Base-by-base conservation (phyloP, 2,888 invertebrate species). In the Lasioglossum pauxillum region DNA sequence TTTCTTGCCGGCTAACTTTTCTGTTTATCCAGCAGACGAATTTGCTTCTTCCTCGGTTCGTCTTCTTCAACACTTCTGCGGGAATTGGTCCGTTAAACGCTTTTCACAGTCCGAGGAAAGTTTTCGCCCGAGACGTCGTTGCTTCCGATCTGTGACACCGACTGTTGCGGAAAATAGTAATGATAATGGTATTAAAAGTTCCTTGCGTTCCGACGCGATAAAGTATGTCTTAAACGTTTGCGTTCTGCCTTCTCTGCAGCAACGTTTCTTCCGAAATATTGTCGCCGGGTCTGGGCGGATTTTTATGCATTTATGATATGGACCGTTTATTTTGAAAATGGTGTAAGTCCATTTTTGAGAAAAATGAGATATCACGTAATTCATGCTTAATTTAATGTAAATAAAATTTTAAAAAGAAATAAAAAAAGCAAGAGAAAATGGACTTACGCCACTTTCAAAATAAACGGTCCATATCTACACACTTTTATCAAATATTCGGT, bases 1-100 rank as follows among this genome's bases (percentile, higher is more conserved):
- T 88, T 88, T 78, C 84, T 87, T 82, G 46, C 60, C 64, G 79
- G 41, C 60, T 44, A 77, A 81, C 77, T 82, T 80, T 79, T 83
- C 80, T 73, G 57, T 76, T 60, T 67, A 71, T 41, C 53, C 80
- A 49, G 78, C 79, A 71, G 79, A 84, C 78, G 72, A 87, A 87
- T 85, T 85, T 75, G 49, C 60, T 27, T 38, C 72, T 16, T 35
- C 31, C 44, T n/a, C 44, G n/a, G n/a, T 19, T 46, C 31, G 46
- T 16, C 69, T 35, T 78, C 35, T 41, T 71, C 38, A 64, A n/a
- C 69, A 10, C 75, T 46, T 46, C 38, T 64, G 44, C 60, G 64
- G 53, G 60, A 76, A 64, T 41, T 64, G 35, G 31, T 0, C 41
- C 76, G 41, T 38, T 41, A 71, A 71, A 41, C 38, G 71, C 14